Evolutionary conservation across 2,888 invertebrate species (phyloP), one percentile per base, ranked within the genome.

Genomic region (Eledona agricola): DNA sequence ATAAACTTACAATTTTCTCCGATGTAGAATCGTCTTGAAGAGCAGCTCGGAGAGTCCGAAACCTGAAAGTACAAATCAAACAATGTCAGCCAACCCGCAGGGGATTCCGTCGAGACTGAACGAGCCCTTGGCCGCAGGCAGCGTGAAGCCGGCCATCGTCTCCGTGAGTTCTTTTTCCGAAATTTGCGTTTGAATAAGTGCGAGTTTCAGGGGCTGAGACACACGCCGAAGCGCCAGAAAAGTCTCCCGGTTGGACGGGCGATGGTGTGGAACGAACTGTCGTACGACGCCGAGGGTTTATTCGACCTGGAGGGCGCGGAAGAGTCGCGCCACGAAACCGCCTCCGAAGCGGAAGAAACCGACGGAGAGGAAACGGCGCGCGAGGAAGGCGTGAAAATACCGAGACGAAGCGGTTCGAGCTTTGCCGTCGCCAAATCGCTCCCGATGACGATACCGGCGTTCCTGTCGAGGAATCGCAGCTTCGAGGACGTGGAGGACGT

Each of bases 241-340:
- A 65, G 66, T 50, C 63, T 54, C 11, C 61, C 60, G 11, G 35
- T 40, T n/a, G 56, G 51, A 6, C 55, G n/a, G n/a, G n/a, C n/a
- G n/a, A n/a, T n/a, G n/a, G n/a, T n/a, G n/a, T n/a, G n/a, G n/a
- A n/a, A 47, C 31, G 19, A 13, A 20, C 45, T 29, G 28, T 65
- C 69, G 2, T 57, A 64, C 23, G 88, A 88, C 64, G 81, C 84
- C 5, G 89, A 90, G 74, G 87, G 86, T 51, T 78, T 92, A 55
- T 92, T 93, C 70, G 85, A 87, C 64, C 78, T 93, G 64, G 93
- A 93, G 73, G 90, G 86, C 37, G 82, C 83, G 76, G 86, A 87
- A 63, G 79, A 79, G 20, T 65, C 58, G 9, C 60, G 68, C 34
- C 77, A 79, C 0, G 59, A 60, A 11, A 74, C 59, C 17, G 75